Evolutionary conservation across 64 coral and sea anemone species (phyloP).

Genomic region (Porites lutea): DNA sequence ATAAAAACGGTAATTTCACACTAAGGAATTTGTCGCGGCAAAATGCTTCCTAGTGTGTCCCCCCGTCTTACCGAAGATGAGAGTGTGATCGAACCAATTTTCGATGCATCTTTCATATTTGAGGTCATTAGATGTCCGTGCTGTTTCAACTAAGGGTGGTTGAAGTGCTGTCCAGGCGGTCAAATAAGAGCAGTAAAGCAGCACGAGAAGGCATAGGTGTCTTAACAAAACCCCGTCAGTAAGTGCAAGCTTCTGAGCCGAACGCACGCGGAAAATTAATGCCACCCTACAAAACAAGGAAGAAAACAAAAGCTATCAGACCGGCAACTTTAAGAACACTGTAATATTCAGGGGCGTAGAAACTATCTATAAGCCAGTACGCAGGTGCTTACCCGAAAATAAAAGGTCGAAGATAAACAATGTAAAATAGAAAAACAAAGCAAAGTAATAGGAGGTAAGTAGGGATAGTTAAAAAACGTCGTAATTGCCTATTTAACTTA

Average conservation of each 20-base stretch:
- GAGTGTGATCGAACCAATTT: constrained; percentile 41
- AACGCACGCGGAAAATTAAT: constrained; percentile 77
- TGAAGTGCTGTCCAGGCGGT: constrained; percentile 59
- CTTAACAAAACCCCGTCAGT: constrained; percentile 61
- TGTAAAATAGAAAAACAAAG: too few species aligned
- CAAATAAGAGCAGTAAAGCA: constrained; percentile 37
- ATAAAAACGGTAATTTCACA: neutral
- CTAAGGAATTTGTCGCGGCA: too few species aligned
- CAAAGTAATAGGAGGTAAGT: too few species aligned
- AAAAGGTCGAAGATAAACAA: too few species aligned
- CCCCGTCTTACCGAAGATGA: constrained; percentile 25
- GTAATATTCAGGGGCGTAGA: too few species aligned
- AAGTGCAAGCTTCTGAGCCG: constrained; percentile 60
- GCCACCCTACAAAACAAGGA: constrained; percentile 47
- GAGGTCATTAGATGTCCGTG: constrained; percentile 41
- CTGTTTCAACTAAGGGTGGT: constrained; percentile 16
- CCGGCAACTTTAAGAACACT: too few species aligned
- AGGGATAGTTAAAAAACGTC: too few species aligned
- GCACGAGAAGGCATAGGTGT: constrained; percentile 31
- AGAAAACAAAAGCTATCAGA: neutral
- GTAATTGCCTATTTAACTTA: too few species aligned
- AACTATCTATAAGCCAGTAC: too few species aligned
- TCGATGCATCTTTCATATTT: constrained; percentile 56
- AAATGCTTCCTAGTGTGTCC: too few species aligned
- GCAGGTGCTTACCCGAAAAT: too few species aligned